Evolutionary conservation across 1,140 invertebrate species (phyloP), one percentile per base, ranked within the genome.

Genomic region (Uloborus diversus): DNA sequence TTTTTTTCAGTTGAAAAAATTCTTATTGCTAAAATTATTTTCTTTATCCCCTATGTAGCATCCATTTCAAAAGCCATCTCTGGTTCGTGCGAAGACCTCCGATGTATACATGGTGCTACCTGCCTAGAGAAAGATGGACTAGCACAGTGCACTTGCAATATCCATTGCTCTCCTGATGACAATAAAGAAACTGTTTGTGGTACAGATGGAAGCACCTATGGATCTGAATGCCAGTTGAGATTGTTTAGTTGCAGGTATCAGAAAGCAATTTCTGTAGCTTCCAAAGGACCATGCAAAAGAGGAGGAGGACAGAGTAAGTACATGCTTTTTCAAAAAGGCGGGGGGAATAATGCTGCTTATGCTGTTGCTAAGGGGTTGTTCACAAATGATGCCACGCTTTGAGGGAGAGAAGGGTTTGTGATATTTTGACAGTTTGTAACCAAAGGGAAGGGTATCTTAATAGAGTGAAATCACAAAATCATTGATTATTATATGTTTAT

Each of bases 131-230:
- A 88, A 70, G 90, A 90, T 33, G 91, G 91, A 9, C 88, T 89
- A 28, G 92, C 92, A 11, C 89, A 91, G 49, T 96, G 93, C 85
- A 90, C 92, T 2, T 81, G 81, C 20, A 30, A 64, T 9, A 59
- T 79, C 13, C 14, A 47, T 11, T 81, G 81, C 27, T 4, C 37
- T 0, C 20, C 56, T 0, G 27, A 20, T 3, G 76, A 79, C 23
- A 59, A 53, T 42, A 56, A 68, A 42, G 62, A 81, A 33, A 47
- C 73, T 7, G 81, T 81, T 14, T 94, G 93, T 85, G 93, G 92
- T 14, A 93, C 92, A 84, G 93, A 94, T 86, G 92, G 92, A 14
- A 92, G 93, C 85, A 93, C 92, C n/a, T 94, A 94, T 85, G 90
- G 91, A 82, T 92, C 91, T 33, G 91, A 93, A 81, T 93, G 92